Percentiles rank a stretch among this genome's conserved stretches.
These are phyloP conservation scores for Chelonia mydas DNA, from an alignment of 2,797 vertebrate genomes.

Conservation along the genomic window DNA sequence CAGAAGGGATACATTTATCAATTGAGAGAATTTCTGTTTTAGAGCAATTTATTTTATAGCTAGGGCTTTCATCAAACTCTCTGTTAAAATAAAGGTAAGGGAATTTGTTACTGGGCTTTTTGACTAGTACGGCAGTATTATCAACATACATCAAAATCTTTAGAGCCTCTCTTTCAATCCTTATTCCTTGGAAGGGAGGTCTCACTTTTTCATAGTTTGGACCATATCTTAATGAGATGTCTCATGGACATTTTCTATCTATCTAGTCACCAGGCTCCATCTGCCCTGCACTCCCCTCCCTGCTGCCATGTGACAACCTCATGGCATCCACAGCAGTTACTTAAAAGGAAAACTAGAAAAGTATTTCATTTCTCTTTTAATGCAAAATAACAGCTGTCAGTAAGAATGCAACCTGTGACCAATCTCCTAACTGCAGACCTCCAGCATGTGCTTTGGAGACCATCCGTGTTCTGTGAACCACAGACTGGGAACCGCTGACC, in stretches of 20 bases:
- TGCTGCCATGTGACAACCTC: neutral
- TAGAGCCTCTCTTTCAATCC: fast-evolving
- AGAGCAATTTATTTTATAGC: neutral
- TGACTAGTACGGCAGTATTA: neutral
- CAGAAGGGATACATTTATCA: conserved; percentile 43
- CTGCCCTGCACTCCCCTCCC: fast-evolving
- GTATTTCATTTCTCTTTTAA: neutral
- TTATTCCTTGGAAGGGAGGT: neutral
- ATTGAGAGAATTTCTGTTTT: neutral
- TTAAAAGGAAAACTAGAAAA: neutral
- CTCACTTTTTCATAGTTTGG: neutral
- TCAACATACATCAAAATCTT: neutral
- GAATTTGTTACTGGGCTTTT: neutral
- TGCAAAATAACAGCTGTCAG: neutral
- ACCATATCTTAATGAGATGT: neutral
- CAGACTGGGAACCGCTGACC: neutral
- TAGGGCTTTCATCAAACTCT: neutral
- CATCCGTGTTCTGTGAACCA: neutral
- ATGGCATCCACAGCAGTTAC: fast-evolving
- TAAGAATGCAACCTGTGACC: fast-evolving
- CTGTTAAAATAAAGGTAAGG: neutral
- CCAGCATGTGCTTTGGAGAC: neutral
- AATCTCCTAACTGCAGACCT: neutral
- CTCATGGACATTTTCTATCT: neutral
- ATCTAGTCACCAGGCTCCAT: neutral